A percentile compares a stretch with the other conserved stretches of the same genome.
These are phyloP conservation scores for Drosophila tripunctata DNA, from an alignment of 2,888 invertebrate genomes.

Conservation along the genomic window DNA sequence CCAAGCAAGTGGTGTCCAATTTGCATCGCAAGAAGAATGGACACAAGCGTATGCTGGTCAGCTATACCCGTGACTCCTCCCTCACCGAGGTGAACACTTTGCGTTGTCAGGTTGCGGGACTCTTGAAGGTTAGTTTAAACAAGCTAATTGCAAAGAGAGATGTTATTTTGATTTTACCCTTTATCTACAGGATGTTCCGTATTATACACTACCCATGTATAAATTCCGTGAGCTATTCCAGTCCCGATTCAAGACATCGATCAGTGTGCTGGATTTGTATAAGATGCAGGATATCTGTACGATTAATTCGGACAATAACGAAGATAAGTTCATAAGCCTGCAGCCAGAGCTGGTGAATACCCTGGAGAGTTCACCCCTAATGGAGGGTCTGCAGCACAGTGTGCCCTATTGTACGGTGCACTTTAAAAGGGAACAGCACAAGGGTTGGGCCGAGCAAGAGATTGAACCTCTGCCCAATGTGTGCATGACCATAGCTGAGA, in stretches of 20 bases:
- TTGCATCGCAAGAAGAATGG: slow-evolving; percentile 92
- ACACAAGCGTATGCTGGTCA: slow-evolving; percentile 91
- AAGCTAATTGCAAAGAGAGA: background rate
- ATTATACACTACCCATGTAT: slow-evolving; percentile 90
- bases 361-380: slow-evolving; percentile 84
- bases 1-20: slow-evolving; percentile 90
- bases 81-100: slow-evolving; percentile 87
- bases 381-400: slow-evolving; percentile 85
- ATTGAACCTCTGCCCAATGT: slow-evolving; percentile 87
- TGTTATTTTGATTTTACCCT: background rate
- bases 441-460: slow-evolving; percentile 92
- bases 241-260: slow-evolving; percentile 90
- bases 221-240: slow-evolving; percentile 93
- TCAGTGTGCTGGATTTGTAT: slow-evolving; percentile 88
- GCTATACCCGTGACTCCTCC: slow-evolving; percentile 87
- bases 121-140: slow-evolving; percentile 86
- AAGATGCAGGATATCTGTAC: slow-evolving; percentile 91
- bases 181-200: slow-evolving; percentile 88
- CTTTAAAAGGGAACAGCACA: slow-evolving; percentile 86
- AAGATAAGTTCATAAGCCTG: slow-evolving; percentile 90
- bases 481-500: slow-evolving; percentile 83
- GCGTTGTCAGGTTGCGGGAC: slow-evolving; percentile 88
- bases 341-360: slow-evolving; percentile 87
- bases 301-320: slow-evolving; percentile 89
- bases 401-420: slow-evolving; percentile 89